Conservation (phyloP, 37 sponge, comb jelly and placozoan genomes). For the Theonella swinhoei region DNA sequence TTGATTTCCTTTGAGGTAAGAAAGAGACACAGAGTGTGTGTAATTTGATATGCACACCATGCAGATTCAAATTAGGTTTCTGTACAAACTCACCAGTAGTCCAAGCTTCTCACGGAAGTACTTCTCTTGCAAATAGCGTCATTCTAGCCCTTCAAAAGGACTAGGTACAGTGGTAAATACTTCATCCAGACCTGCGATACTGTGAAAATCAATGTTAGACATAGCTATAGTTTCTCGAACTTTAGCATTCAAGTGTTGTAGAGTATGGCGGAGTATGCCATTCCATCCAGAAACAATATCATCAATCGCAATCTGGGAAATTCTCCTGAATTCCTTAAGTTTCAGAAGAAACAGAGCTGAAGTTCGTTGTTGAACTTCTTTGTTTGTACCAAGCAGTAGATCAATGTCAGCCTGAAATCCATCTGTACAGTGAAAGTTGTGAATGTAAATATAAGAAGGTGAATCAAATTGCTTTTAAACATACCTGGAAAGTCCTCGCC, state of each 20-base stretch:
- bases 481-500: no score
- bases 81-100: constrained; percentile 1
- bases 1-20: constrained; percentile 30
- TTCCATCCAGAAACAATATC: constrained; percentile 15
- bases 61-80: no score
- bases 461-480: no score
- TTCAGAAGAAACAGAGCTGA: constrained; percentile 39
- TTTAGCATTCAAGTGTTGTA: neutral
- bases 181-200: constrained; percentile 1
- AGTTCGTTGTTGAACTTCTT: neutral
- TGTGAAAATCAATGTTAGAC: neutral
- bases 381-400: neutral
- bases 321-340: constrained; percentile 17
- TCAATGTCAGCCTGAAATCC: neutral
- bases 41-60: no score
- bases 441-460: no score
- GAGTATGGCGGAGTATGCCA: neutral
- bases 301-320: constrained; percentile 40
- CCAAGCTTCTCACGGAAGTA: constrained; percentile 6
- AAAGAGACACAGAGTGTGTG: neutral
- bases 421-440: no score
- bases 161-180: neutral
- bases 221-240: neutral
- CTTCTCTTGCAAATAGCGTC: constrained; percentile 19
- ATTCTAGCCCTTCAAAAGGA: constrained; percentile 25